A percentile compares a stretch with the other conserved stretches of the same genome.
These are phyloP conservation scores for Xanthorhoe spadicearia DNA, from an alignment of 2,888 invertebrate species.

Conservation along the genomic window DNA sequence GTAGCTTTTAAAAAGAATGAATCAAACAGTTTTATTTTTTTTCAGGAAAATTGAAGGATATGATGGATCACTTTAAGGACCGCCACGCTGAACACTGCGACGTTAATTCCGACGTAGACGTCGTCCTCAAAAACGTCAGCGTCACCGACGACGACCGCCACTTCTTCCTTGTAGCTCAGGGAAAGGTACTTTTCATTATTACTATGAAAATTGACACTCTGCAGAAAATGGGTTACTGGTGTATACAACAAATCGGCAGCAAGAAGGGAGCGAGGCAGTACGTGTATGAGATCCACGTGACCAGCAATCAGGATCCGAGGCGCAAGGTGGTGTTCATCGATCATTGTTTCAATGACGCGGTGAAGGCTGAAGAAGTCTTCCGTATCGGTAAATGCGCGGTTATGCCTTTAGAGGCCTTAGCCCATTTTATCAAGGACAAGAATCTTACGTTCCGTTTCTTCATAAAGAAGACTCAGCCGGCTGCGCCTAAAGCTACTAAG, in stretches of 20 bases:
- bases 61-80: constrained; percentile 73
- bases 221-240: constrained; percentile 72
- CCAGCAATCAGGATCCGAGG: constrained; percentile 63
- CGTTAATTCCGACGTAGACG: constrained; percentile 61
- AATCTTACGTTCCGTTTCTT: constrained; percentile 66
- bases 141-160: constrained; percentile 63
- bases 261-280: constrained; percentile 67
- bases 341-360: constrained; percentile 70
- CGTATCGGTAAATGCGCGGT: constrained; percentile 67
- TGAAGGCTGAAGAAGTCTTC: constrained; percentile 70
- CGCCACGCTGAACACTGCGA: constrained; percentile 64
- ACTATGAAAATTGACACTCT: constrained; percentile 70
- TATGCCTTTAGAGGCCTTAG: constrained; percentile 62
- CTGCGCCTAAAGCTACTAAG: constrained; percentile 27
- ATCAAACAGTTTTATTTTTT: constrained; percentile 26
- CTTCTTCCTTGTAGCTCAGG: constrained; percentile 63
- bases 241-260: constrained; percentile 71
- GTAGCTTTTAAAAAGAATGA: too few relatives aligned
- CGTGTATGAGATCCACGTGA: constrained; percentile 71
- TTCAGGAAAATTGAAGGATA: constrained; percentile 65
- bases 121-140: constrained; percentile 57
- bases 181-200: constrained; percentile 67
- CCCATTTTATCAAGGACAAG: constrained; percentile 64
- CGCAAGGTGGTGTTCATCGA: constrained; percentile 68
- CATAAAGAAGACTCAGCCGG: constrained; percentile 51